Base-by-base conservation (phyloP, 2,113 vertebrate species). In the Rhinopithecus roxellana region DNA sequence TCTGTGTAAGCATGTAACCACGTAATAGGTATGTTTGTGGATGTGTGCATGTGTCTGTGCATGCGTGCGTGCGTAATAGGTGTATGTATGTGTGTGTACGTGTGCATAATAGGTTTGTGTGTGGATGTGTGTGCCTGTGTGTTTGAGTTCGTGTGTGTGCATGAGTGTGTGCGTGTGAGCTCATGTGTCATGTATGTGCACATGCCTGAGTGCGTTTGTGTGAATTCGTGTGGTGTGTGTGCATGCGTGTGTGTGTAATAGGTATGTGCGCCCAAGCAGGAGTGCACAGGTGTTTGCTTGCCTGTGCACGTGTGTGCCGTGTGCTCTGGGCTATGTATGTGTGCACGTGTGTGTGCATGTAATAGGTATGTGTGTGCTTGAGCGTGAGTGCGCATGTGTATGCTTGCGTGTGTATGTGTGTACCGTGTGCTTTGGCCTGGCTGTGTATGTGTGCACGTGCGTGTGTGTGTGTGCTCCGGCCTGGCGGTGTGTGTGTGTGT, bases 201-300 rank as follows among this genome's bases (percentile, higher is more conserved):
- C 12, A 0, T 61, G 59, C 10, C 23, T 61, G 10, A 61, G 59
- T 12, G 59, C 6, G 0, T 74, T 9, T 40, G 72, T 45, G 74
- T 40, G 20, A 38, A 38, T 25, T 23, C 6, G 2, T 43, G 38
- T 74, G 59, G 9, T 12, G 25, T 27, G 59, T 61, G 59, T 61
- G 25, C 17, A 2, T 55, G 52, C 17, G 2, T 55, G 52, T 55
- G 52, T 55, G 52, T 55, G 18, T 55, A 55, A 61, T 61, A 61
- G 59, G 10, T 12, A 5, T 61, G 59, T 61, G 8, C 23, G 23
- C 57, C 1, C 0, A 1, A 61, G 23, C 23, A 8, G 10, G n/a
- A 40, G 70, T 74, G 22, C 38, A 45, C 40, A 14, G 8, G 25
- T 30, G 11, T 61, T 13, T 77, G 74, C 6, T n/a, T 77, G 18